Conservation (phyloP, 2,888 invertebrate species). For the Acanthopleura granulata region DNA sequence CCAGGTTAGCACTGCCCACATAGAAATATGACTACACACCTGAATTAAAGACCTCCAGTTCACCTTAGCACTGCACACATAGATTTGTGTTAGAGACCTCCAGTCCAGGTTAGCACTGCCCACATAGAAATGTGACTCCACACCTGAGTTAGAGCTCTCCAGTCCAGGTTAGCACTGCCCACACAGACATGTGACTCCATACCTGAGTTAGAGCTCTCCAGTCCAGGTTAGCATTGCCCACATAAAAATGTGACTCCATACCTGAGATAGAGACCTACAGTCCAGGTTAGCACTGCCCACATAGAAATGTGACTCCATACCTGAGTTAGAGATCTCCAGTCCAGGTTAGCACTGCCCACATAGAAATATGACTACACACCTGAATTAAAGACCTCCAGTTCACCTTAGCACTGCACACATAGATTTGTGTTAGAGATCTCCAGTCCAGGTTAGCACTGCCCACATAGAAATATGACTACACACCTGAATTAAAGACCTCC, state of each 20-base stretch:
- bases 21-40: too few relatives aligned
- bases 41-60: too few relatives aligned
- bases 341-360: too few relatives aligned
- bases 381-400: conserved; percentile 11
- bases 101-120: conserved; percentile 99
- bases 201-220: conserved; percentile 96
- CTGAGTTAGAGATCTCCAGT: too few relatives aligned
- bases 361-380: too few relatives aligned
- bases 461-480: conserved; percentile 81
- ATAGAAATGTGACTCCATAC: too few relatives aligned
- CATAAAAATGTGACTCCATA: conserved; percentile 72
- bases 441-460: conserved; percentile 99
- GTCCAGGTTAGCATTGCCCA: conserved; percentile 98
- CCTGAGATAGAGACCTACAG: conserved; percentile 85
- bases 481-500: too few relatives aligned
- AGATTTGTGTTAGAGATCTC: conserved; percentile 81
- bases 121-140: conserved; percentile 89
- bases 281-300: too few relatives aligned
- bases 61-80: too few relatives aligned
- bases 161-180: conserved; percentile 98
- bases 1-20: too few relatives aligned
- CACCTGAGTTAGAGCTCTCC: conserved; percentile 94
- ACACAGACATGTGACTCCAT: conserved; percentile 88
- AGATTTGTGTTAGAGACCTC: conserved; percentile 94
- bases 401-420: conserved; percentile 23